Percentiles rank a stretch among this genome's conserved stretches.
phyloP scores from a whole-genome alignment of 2,113 vertebrate genomes.

The Halichoerus grypus region DNA sequence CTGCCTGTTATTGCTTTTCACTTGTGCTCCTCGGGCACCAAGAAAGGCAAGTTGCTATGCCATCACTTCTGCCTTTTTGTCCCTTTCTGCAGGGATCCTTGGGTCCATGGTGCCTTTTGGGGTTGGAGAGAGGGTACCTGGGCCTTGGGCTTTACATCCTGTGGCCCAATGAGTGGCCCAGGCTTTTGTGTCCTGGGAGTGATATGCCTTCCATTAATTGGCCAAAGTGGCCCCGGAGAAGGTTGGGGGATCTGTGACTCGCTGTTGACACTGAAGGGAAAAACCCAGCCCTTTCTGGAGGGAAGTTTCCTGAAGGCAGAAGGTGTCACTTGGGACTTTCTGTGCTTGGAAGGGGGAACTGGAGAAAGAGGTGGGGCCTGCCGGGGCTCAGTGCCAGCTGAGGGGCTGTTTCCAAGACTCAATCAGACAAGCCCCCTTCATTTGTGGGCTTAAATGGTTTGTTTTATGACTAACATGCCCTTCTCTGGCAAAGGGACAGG shows the following conservation, averaged over 20 bases:
- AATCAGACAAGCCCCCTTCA: constrained; percentile 76
- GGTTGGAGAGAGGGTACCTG: neutral
- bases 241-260: constrained; percentile 17
- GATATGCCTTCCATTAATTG: neutral
- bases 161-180: neutral
- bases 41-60: neutral
- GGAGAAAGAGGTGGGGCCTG: constrained; percentile 69
- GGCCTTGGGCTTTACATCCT: neutral
- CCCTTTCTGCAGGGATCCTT: neutral
- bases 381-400: constrained; percentile 42
- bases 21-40: constrained; percentile 25
- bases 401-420: constrained; percentile 57
- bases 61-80: neutral
- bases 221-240: neutral
- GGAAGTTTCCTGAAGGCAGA: constrained; percentile 67
- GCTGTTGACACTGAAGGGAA: constrained; percentile 56
- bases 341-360: constrained; percentile 74
- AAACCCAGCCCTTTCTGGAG: constrained; percentile 61
- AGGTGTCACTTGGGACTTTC: constrained; percentile 77
- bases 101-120: neutral
- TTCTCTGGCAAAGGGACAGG: constrained; percentile 68
- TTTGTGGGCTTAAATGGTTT: constrained; percentile 67
- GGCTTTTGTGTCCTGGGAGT: neutral
- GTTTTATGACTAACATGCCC: constrained; percentile 72
- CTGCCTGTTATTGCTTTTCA: constrained; percentile 40